Percentiles rank a stretch among this genome's conserved stretches.
These are phyloP conservation scores for Candidula unifasciata DNA, from an alignment of 2,888 invertebrate genomes.

Conservation along the genomic window DNA sequence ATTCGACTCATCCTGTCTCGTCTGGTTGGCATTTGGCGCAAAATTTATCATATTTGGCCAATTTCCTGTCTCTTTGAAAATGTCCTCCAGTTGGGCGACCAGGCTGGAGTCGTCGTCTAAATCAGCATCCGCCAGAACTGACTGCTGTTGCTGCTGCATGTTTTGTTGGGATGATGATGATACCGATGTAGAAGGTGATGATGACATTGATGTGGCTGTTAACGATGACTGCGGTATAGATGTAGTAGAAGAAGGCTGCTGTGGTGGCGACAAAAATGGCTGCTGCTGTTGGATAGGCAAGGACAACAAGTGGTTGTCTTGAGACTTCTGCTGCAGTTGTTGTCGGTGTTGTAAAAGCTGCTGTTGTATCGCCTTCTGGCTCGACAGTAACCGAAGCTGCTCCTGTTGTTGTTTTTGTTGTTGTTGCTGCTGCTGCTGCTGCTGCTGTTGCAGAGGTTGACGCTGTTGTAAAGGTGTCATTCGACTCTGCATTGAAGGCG, in stretches of 20 bases:
- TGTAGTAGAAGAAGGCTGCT: constrained; percentile 45
- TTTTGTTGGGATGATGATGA: constrained; percentile 31
- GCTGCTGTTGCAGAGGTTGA: constrained; percentile 19
- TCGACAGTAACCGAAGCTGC: constrained; percentile 28
- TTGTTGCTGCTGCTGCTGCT: constrained; percentile 35
- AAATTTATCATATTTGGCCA: constrained; percentile 64
- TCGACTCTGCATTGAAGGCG: constrained; percentile 9
- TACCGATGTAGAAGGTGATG: constrained; percentile 33
- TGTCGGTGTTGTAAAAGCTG: constrained; percentile 27
- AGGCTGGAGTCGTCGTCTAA: constrained; percentile 62
- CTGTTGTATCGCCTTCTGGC: constrained; percentile 27
- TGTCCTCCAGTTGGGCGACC: constrained; percentile 69
- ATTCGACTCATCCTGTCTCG: constrained; percentile 66
- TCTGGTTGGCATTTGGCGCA: constrained; percentile 55
- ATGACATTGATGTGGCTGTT: constrained; percentile 37
- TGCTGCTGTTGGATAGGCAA: constrained; percentile 31
- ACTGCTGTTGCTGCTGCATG: constrained; percentile 45
- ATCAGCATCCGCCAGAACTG: constrained; percentile 23
- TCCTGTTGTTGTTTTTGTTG: constrained; percentile 38
- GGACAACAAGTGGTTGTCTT: background rate
- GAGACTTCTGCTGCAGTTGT: constrained; percentile 33
- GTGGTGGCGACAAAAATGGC: constrained; percentile 40
- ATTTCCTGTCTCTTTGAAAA: constrained; percentile 63
- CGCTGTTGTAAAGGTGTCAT: background rate
- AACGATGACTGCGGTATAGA: constrained; percentile 34